Percentiles rank a stretch among this genome's conserved stretches.
phyloP scores from a whole-genome alignment of 2,797 vertebrate genomes.

The Sebastolobus altivelis region DNA sequence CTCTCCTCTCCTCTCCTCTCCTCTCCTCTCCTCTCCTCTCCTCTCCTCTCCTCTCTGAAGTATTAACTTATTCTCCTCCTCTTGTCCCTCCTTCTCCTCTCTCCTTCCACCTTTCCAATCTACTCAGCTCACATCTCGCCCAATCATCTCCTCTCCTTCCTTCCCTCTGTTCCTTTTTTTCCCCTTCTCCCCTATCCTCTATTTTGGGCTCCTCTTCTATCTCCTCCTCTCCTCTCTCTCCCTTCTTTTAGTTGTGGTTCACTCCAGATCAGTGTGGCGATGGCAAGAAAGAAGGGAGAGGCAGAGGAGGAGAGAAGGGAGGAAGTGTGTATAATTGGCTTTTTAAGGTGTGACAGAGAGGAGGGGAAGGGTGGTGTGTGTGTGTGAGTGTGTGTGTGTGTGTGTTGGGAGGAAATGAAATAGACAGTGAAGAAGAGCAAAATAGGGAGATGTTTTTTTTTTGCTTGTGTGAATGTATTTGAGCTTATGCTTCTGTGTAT shows the following conservation, averaged over 20 bases:
- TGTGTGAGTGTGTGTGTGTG: slow-evolving; percentile 34
- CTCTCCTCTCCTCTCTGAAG: slow-evolving; percentile 38
- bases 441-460: slow-evolving; percentile 63
- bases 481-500: slow-evolving; percentile 58
- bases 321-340: slow-evolving; percentile 86
- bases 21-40: slow-evolving; percentile 31
- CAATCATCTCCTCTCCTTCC: slow-evolving; percentile 41
- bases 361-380: slow-evolving; percentile 58
- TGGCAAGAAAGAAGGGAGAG: slow-evolving; percentile 63
- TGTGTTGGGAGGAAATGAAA: slow-evolving; percentile 62
- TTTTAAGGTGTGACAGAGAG: slow-evolving; percentile 86
- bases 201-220: slow-evolving; percentile 49
- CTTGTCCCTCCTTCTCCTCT: slow-evolving; percentile 41
- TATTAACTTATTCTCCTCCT: slow-evolving; percentile 32
- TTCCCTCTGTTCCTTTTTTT: slow-evolving; percentile 46
- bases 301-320: slow-evolving; percentile 65
- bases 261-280: slow-evolving; percentile 68
- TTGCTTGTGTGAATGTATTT: slow-evolving; percentile 60
- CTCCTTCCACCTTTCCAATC: slow-evolving; percentile 27
- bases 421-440: slow-evolving; percentile 72
- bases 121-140: slow-evolving; percentile 32
- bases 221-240: slow-evolving; percentile 30
- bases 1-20: slow-evolving; percentile 40
- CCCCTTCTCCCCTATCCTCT: slow-evolving; percentile 48
- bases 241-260: slow-evolving; percentile 62